A percentile compares a stretch with the other conserved stretches of the same genome.
These are phyloP conservation scores for Pangasius mekongensis DNA, from an alignment of 2,797 vertebrate species.

Conservation along the genomic window DNA sequence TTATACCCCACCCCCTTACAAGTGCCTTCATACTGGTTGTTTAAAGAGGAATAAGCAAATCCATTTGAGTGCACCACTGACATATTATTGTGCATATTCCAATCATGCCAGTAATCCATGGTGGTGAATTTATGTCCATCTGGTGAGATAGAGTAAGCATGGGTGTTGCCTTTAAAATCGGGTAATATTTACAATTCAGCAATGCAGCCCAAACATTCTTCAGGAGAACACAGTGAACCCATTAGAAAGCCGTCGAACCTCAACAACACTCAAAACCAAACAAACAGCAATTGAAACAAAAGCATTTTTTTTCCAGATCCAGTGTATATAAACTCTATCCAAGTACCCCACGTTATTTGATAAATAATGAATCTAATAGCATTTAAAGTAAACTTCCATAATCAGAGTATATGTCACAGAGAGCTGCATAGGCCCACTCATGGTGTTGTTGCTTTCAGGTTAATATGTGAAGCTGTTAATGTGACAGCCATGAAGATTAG, in stretches of 20 bases:
- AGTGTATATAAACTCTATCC: slow-evolving; percentile 51
- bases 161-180: slow-evolving; percentile 69
- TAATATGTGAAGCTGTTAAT: slow-evolving; percentile 69
- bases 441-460: slow-evolving; percentile 38
- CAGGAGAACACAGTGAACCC: slow-evolving; percentile 41
- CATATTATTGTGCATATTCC: slow-evolving; percentile 72
- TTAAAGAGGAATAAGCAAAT: slow-evolving; percentile 66
- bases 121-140: slow-evolving; percentile 63
- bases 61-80: slow-evolving; percentile 76
- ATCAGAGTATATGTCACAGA: slow-evolving; percentile 28
- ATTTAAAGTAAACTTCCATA: slow-evolving; percentile 46
- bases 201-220: slow-evolving; percentile 45
- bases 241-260: slow-evolving; percentile 44
- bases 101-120: slow-evolving; percentile 72
- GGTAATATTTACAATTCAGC: slow-evolving; percentile 67
- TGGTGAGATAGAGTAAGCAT: slow-evolving; percentile 62
- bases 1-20: slow-evolving; percentile 38
- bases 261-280: slow-evolving; percentile 57
- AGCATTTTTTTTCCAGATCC: slow-evolving; percentile 32
- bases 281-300: slow-evolving; percentile 42
- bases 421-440: slow-evolving; percentile 20
- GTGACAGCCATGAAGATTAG: slow-evolving; percentile 71
- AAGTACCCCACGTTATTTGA: slow-evolving; percentile 41
- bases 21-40: slow-evolving; percentile 65
- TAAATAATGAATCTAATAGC: slow-evolving; percentile 48